phyloP scores from a whole-genome alignment of 2,888 invertebrate species.

The Dorcus hopei region DNA sequence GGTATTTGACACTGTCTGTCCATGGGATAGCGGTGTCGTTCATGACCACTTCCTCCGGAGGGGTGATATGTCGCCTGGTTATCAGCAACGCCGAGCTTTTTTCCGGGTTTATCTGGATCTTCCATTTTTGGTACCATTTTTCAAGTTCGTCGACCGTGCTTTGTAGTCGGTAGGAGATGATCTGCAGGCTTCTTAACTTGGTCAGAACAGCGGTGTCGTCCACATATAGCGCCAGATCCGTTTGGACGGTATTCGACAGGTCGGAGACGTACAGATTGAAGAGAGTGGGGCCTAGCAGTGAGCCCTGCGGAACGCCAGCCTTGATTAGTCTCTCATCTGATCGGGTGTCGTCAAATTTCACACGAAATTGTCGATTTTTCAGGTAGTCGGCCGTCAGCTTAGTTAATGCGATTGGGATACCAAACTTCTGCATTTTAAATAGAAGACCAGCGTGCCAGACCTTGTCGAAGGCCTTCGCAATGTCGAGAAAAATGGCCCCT shows the following conservation, averaged over 20 bases:
- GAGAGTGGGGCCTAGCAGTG: neutral
- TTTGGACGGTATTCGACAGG: neutral
- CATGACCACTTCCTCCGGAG: neutral
- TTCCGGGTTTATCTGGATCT: neutral
- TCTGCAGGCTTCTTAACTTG: neutral
- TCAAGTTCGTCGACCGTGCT: neutral
- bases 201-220: constrained; percentile 1
- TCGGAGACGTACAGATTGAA: neutral
- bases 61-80: neutral
- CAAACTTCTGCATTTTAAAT: too few species aligned
- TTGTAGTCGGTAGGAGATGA: neutral
- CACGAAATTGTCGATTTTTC: constrained; percentile 1
- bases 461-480: too few species aligned
- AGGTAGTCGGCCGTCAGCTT: neutral
- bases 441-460: too few species aligned
- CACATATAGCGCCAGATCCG: neutral
- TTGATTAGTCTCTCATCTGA: too few species aligned
- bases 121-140: neutral
- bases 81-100: neutral
- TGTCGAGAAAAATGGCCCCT: too few species aligned
- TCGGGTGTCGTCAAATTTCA: too few species aligned
- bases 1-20: neutral
- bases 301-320: too few species aligned
- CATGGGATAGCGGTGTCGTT: neutral
- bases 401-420: too few species aligned